A percentile compares a stretch with the other conserved stretches of the same genome.
phyloP scores from a whole-genome alignment of 2,797 vertebrate genomes.

The Nasua narica region DNA sequence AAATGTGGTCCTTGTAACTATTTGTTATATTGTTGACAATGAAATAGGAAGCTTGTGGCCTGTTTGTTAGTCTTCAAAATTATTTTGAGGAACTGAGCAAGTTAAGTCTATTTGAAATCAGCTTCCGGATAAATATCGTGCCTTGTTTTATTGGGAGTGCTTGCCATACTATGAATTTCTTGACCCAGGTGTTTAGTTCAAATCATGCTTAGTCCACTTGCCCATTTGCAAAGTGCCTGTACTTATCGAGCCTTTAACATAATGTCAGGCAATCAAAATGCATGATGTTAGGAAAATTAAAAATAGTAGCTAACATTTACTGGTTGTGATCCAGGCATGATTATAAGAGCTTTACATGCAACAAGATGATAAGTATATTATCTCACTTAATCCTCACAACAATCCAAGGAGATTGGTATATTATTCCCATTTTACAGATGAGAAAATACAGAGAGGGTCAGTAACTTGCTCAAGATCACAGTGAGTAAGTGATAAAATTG shows the following conservation, averaged over 20 bases:
- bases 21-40: conserved; percentile 6
- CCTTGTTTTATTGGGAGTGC: neutral
- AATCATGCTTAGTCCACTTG: neutral
- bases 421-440: neutral
- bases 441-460: neutral
- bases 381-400: neutral
- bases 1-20: neutral
- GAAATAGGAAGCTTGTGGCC: neutral
- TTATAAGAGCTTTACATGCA: neutral
- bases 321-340: neutral
- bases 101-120: neutral
- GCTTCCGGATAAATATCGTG: neutral
- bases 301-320: neutral
- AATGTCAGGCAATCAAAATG: neutral
- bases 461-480: neutral
- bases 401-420: neutral
- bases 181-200: neutral
- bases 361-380: neutral
- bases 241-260: neutral
- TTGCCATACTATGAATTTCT: neutral
- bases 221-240: neutral
- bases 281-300: neutral
- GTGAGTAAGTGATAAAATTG: neutral
- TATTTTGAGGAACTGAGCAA: conserved; percentile 33
- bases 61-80: conserved; percentile 21